Evolutionary conservation across 2,888 invertebrate genomes (phyloP), one percentile per base, ranked within the genome.

Genomic region (Bimastos eiseni): DNA sequence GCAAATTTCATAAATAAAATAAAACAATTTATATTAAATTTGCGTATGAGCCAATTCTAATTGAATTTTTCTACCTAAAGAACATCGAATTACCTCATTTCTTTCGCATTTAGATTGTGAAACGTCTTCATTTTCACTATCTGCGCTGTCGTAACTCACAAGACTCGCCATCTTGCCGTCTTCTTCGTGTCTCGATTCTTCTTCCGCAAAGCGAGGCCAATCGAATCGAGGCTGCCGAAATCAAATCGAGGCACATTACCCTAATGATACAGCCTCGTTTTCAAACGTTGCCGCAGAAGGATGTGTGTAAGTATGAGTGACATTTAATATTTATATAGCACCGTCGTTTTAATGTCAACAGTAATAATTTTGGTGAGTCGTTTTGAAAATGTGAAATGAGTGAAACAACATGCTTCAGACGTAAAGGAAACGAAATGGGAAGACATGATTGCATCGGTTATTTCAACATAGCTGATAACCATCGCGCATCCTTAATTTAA

Each of bases 121-220:
- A 86, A 34, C 17, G 36, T 86, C 86, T 34, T 86, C 86, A 86
- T 36, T 86, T 36, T 86, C 86, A 36, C 86, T 86, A 37, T 86
- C 86, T 36, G 86, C 86, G 86, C 86, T 86, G 86, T 86, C 86
- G 36, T 86, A 86, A 24, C 86, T 24, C 34, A 86, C 86, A 86
- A 86, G 86, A 86, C 86, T 19, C 34, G 86, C 34, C 86, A 36
- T 36, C 86, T 36, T 37, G 19, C 36, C 24, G 34, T 24, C 70
- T 6, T 70, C 70, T 70, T 70, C 70, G 21, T 41, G 8, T 49
- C n/a, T n/a, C n/a, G n/a, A n/a, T 24, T 24, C 24, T 49, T n/a
- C 11, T 8, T 70, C n/a, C n/a, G 30, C 70, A n/a, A 70, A 70
- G n/a, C 70, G 70, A 70, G 70, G n/a, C 70, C 8, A n/a, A 70